Conservation (phyloP, 2,888 invertebrate species). For the Hypolimnas misippus region DNA sequence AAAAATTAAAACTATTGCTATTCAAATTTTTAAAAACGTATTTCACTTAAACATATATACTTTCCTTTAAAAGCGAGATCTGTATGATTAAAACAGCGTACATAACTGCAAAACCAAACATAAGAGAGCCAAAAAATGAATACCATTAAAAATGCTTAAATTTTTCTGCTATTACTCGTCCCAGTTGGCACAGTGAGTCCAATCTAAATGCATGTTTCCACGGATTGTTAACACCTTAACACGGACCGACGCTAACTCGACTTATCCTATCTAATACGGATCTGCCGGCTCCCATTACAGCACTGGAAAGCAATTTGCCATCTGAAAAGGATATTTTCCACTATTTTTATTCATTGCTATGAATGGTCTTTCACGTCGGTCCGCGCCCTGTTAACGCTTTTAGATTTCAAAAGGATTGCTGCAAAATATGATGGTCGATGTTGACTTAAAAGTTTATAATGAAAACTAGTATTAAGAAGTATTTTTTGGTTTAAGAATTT, state of each 20-base stretch:
- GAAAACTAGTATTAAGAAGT: neutral
- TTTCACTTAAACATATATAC: too few species aligned
- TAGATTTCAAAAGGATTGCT: slow-evolving; percentile 6
- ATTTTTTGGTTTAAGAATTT: too few species aligned
- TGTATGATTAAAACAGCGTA: too few species aligned
- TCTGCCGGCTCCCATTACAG: slow-evolving; percentile 17
- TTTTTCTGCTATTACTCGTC: neutral
- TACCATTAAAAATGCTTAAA: neutral
- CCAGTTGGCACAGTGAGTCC: neutral
- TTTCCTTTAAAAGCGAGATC: too few species aligned
- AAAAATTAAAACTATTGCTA: too few species aligned
- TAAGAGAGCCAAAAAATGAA: too few species aligned
- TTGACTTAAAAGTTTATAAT: neutral
- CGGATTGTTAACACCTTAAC: slow-evolving; percentile 16
- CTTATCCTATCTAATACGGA: slow-evolving; percentile 17
- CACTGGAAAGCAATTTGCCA: slow-evolving; percentile 22
- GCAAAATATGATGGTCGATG: neutral
- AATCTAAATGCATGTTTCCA: slow-evolving; percentile 9
- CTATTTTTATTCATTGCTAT: slow-evolving; percentile 24
- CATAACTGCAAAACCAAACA: neutral
- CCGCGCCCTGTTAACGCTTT: slow-evolving; percentile 13
- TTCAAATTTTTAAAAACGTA: too few species aligned
- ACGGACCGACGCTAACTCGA: slow-evolving; percentile 7
- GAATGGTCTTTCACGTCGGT: slow-evolving; percentile 20
- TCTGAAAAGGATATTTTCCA: slow-evolving; percentile 19